Conservation (phyloP, 2,888 invertebrate genomes). For the Crocallis elinguaria region DNA sequence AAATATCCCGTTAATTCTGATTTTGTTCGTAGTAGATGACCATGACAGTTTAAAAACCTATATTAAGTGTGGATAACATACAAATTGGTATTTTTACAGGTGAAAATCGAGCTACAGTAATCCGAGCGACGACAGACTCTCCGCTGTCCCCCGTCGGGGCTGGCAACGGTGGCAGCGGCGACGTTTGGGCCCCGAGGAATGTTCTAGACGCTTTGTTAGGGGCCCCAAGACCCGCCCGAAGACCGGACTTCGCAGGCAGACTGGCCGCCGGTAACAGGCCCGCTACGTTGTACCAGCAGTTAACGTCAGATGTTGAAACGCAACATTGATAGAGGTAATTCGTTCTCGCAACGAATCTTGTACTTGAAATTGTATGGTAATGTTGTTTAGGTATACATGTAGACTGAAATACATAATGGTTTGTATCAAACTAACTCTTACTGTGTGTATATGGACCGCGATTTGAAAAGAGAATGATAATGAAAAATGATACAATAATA, state of each 20-base stretch:
- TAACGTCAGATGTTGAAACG: constrained; percentile 77
- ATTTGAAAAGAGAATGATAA: too few relatives aligned
- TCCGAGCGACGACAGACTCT: constrained; percentile 92
- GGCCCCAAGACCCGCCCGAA: constrained; percentile 77
- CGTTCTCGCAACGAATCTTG: too few relatives aligned
- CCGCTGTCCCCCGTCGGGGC: constrained; percentile 92
- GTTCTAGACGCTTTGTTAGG: constrained; percentile 83
- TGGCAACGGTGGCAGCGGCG: constrained; percentile 55
- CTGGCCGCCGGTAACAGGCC: constrained; percentile 87
- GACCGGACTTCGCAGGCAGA: constrained; percentile 87
- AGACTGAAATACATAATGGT: too few relatives aligned
- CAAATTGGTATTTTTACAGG: constrained; percentile 49
- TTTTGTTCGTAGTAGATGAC: background rate
- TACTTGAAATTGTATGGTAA: too few relatives aligned
- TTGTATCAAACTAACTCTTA: too few relatives aligned
- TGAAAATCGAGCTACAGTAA: constrained; percentile 74
- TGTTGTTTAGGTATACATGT: too few relatives aligned
- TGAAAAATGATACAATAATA: too few relatives aligned
- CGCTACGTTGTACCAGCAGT: constrained; percentile 90
- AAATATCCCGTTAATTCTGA: too few relatives aligned
- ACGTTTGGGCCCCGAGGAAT: constrained; percentile 77
- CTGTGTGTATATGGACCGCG: too few relatives aligned
- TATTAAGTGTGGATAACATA: too few relatives aligned
- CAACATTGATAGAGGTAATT: constrained; percentile 56
- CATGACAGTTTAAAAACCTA: background rate